phyloP scores from a whole-genome alignment of 2,797 vertebrate species.

The Anisognathus igniventris region DNA sequence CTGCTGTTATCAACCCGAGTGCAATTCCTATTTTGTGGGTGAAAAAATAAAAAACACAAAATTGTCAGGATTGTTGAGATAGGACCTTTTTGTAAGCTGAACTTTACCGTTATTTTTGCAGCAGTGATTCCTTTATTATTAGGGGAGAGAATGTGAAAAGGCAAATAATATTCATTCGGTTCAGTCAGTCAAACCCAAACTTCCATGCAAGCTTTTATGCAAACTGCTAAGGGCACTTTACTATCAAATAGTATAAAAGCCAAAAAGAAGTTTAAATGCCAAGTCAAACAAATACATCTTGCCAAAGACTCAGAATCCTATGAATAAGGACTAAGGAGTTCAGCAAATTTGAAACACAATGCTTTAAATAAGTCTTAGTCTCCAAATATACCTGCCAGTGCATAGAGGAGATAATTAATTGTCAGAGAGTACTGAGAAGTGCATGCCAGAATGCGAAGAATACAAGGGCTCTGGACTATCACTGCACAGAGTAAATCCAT shows the following conservation, averaged over 20 bases:
- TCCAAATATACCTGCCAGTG: slow-evolving; percentile 14
- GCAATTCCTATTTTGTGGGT: background rate
- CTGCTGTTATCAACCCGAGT: background rate
- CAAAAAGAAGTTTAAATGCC: slow-evolving; percentile 12
- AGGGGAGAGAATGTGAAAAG: background rate
- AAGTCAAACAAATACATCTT: slow-evolving; percentile 37
- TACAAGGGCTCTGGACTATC: background rate
- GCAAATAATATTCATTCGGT: background rate
- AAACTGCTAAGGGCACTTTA: background rate
- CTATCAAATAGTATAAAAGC: slow-evolving; percentile 25
- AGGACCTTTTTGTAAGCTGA: background rate
- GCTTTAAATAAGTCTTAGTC: slow-evolving; percentile 13
- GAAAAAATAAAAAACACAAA: background rate
- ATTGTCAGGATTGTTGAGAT: background rate
- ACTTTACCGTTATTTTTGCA: background rate
- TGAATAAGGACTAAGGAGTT: slow-evolving; percentile 19
- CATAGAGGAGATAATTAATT: slow-evolving; percentile 14
- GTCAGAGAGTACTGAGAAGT: background rate
- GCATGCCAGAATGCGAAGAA: background rate
- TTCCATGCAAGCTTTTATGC: background rate
- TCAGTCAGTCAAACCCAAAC: background rate
- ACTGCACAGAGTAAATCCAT: background rate
- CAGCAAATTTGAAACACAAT: background rate
- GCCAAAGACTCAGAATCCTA: slow-evolving; percentile 19
- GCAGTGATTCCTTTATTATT: background rate